Base-by-base conservation (phyloP, 2,888 invertebrate genomes). In the Athrips mouffetella region DNA sequence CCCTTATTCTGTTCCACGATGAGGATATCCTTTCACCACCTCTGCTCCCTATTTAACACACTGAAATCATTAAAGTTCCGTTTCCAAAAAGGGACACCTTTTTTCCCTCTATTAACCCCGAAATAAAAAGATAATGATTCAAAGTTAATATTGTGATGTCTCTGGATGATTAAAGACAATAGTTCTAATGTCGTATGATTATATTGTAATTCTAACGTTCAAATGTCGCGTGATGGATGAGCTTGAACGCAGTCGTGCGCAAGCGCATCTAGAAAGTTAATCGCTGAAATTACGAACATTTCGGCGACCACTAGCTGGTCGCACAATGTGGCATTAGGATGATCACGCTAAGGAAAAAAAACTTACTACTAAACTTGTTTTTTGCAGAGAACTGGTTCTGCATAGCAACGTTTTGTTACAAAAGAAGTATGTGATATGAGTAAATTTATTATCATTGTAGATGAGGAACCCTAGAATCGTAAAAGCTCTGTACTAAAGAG, bases 261-360 rank as follows among this genome's bases (percentile, higher is more conserved):
- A 11, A 13, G 48, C 53, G 51, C 61, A 53, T 20, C 37, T 75
- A 72, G 78, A 79, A 79, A 79, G 79, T 76, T 75, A 75, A 77
- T 71, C 65, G 62, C 50, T 49, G 39, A 63, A 66, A 72, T 66
- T 69, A 59, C 65, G 56, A 51, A 62, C 59, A 67, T 74, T 75
- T 64, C 40, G 54, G 50, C 54, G 67, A 66, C 63, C 57, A 58
- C 57, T 47, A 49, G 63, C 54, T 31, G 11, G 25, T 21, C 31
- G 31, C 16, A 21, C 20, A 31, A 13, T 31, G 31, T 13, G 13
- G n/a, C 29, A 42, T 42, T 29, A 18, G 16, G n/a, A n/a, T 29
- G 18, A 5, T n/a, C 8, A 21, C 30, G 30, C 29, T 42, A 29
- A 18, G 5, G 23, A 20, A 13, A 13, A 39, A 25, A 40, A 40